Conservation (phyloP, 2,888 invertebrate genomes). For the Zonitis immaculata region DNA sequence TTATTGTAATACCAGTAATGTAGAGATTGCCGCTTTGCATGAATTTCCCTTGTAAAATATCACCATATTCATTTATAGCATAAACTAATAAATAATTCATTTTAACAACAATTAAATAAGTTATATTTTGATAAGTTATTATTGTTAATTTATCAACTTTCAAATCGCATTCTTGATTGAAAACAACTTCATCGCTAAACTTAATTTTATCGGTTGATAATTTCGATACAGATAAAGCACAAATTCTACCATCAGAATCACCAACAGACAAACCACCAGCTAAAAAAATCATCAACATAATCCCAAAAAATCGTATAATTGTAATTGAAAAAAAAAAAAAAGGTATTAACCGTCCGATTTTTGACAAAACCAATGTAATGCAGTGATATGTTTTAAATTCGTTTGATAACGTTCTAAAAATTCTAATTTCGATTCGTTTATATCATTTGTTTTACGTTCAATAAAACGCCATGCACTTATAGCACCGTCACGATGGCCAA, state of each 20-base stretch:
- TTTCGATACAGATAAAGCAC: conserved; percentile 31
- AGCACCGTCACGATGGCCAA: conserved; percentile 39
- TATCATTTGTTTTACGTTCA: conserved; percentile 22
- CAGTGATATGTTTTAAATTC: conserved; percentile 29
- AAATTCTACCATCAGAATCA: conserved; percentile 36
- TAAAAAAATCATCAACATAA: conserved; percentile 17
- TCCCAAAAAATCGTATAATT: too few relatives aligned
- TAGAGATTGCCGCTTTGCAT: conserved; percentile 34
- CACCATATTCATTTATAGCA: conserved; percentile 32
- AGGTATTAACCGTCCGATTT: conserved; percentile 12
- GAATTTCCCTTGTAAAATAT: conserved; percentile 31
- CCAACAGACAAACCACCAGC: conserved; percentile 37
- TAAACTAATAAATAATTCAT: conserved; percentile 35
- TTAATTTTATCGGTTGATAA: conserved; percentile 25
- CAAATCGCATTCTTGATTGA: conserved; percentile 26
- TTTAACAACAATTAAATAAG: conserved; percentile 35
- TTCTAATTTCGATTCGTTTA: conserved; percentile 20
- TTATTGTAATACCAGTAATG: conserved; percentile 42
- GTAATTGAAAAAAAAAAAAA: background rate
- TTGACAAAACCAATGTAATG: conserved; percentile 32
- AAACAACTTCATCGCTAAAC: conserved; percentile 21
- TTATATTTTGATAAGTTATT: conserved; percentile 26
- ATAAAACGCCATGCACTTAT: conserved; percentile 39
- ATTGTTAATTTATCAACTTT: conserved; percentile 36
- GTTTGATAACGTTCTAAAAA: conserved; percentile 34